Percentiles rank a stretch among this genome's conserved stretches.
Conservation (phyloP, 2,113 vertebrate genomes). For the Podiceps cristatus region DNA sequence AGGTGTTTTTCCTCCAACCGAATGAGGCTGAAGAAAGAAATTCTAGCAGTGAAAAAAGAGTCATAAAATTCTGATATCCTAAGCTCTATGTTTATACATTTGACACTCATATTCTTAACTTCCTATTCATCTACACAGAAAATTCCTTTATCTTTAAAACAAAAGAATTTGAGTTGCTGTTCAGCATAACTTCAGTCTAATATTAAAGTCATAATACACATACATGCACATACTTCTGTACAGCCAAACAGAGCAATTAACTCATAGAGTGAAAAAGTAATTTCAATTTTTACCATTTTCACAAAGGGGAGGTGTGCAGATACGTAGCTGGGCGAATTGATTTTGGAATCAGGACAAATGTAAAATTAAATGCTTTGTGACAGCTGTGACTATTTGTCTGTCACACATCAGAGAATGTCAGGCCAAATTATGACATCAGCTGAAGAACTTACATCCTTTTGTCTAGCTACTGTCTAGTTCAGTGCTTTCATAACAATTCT, state of each 20-base stretch:
- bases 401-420: neutral
- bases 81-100: neutral
- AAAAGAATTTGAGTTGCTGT: neutral
- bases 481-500: neutral
- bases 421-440: neutral
- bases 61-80: neutral
- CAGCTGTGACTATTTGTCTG: slow-evolving; percentile 46
- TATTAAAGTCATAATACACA: neutral
- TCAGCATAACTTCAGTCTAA: neutral
- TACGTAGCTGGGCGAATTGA: neutral
- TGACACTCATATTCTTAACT: neutral
- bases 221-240: neutral
- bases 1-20: neutral
- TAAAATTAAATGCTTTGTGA: slow-evolving; percentile 39
- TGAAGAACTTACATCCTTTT: neutral
- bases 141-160: neutral
- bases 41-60: neutral
- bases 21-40: neutral
- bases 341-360: neutral
- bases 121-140: neutral
- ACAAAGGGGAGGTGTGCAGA: neutral
- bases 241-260: neutral
- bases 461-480: neutral
- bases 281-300: neutral
- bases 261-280: neutral